Percentiles rank a stretch among this genome's conserved stretches.
These are phyloP conservation scores for Meganola albula DNA, from an alignment of 2,888 invertebrate genomes.

Conservation along the genomic window DNA sequence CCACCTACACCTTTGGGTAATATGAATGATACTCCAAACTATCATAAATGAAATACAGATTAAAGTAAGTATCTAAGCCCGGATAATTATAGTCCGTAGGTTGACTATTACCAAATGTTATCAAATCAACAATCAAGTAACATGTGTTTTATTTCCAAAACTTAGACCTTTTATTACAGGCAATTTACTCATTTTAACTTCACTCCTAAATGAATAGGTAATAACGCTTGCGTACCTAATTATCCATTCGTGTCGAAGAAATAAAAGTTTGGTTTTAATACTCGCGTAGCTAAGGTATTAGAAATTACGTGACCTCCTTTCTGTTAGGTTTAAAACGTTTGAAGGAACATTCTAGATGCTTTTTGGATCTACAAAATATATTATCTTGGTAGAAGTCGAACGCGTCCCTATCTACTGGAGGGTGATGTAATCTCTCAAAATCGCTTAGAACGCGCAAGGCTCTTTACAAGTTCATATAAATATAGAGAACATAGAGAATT, in stretches of 20 bases:
- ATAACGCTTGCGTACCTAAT: conserved; percentile 35
- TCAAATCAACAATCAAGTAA: conserved; percentile 19
- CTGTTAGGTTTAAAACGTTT: conserved; percentile 6
- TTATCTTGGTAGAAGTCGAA: conserved; percentile 8
- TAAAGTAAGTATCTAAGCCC: no score
- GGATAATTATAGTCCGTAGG: neutral
- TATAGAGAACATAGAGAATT: no score
- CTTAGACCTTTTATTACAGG: conserved; percentile 27
- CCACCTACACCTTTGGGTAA: no score
- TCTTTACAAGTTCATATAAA: no score
- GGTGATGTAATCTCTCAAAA: conserved; percentile 15
- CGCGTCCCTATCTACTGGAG: conserved; percentile 1
- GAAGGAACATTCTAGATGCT: conserved; percentile 6
- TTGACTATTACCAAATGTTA: conserved; percentile 17
- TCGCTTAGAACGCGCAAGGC: conserved; percentile 1
- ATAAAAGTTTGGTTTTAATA: conserved; percentile 15
- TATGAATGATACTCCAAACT: neutral
- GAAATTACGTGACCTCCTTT: conserved; percentile 10
- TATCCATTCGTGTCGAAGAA: conserved; percentile 22
- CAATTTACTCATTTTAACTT: conserved; percentile 36
- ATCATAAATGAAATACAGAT: no score
- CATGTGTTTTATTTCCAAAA: conserved; percentile 27
- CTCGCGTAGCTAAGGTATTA: neutral
- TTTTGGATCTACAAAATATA: conserved; percentile 6
- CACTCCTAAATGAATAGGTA: conserved; percentile 30